phyloP scores from a whole-genome alignment of 53 echinoderm and acorn worm species.

The Apostichopus leukothele region DNA sequence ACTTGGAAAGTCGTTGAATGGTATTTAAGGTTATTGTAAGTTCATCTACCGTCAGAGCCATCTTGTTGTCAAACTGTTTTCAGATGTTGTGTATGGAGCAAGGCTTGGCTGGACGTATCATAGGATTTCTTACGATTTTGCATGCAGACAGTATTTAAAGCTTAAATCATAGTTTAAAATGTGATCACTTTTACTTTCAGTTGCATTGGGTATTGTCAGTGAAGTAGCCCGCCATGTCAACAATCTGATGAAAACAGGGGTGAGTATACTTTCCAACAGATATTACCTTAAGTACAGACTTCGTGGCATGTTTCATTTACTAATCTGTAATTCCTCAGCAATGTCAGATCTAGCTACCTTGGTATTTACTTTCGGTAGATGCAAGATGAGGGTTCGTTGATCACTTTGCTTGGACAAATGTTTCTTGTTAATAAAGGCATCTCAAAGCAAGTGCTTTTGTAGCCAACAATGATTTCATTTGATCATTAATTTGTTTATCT shows the following conservation, averaged over 20 bases:
- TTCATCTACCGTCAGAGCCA: background rate
- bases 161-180: no score
- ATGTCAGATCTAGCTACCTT: no score
- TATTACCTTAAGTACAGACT: no score
- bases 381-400: background rate
- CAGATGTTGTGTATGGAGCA: background rate
- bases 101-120: no score
- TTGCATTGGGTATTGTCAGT: constrained; percentile 83
- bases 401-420: background rate
- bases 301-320: no score
- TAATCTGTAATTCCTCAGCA: no score
- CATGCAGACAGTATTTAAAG: no score
- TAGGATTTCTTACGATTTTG: no score
- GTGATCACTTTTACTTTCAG: constrained; percentile 32
- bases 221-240: constrained; percentile 96
- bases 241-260: constrained; percentile 89
- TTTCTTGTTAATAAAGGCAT: no score
- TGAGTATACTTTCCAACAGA: constrained; percentile 43
- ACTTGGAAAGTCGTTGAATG: background rate
- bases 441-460: no score
- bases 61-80: background rate
- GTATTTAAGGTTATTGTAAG: background rate
- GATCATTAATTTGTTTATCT: background rate
- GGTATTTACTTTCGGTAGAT: background rate
- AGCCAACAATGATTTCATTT: background rate